Percentiles rank a stretch among this genome's conserved stretches.
phyloP scores from a whole-genome alignment of 2,888 invertebrate species.

The Aphodius sticticus region DNA sequence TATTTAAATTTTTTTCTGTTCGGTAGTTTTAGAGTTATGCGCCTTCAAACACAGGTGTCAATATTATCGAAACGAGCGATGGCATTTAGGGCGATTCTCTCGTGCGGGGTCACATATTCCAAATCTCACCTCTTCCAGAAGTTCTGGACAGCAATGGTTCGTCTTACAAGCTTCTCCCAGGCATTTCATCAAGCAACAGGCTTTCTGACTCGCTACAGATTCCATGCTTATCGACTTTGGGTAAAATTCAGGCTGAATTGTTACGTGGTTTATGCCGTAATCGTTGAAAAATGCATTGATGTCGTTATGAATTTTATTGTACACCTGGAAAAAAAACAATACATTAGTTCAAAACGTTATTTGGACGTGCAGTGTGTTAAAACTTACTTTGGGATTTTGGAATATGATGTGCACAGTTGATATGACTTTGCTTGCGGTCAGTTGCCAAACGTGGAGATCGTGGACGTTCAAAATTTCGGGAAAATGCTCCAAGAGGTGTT shows the following conservation, averaged over 20 bases:
- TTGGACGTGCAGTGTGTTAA: not conserved
- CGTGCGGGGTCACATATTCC: too few relatives aligned
- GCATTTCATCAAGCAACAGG: slow-evolving; percentile 60
- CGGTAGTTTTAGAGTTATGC: too few relatives aligned
- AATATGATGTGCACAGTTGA: slow-evolving; percentile 87
- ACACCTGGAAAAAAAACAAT: slow-evolving; percentile 58
- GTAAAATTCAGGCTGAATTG: slow-evolving; percentile 87
- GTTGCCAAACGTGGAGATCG: slow-evolving; percentile 90
- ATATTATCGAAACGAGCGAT: too few relatives aligned
- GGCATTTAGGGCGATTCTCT: too few relatives aligned
- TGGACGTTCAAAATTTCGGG: slow-evolving; percentile 80
- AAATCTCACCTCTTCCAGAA: not conserved
- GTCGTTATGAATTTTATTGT: slow-evolving; percentile 65
- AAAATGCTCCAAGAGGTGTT: slow-evolving; percentile 70
- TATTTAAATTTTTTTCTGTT: too few relatives aligned
- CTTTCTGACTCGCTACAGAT: slow-evolving; percentile 46
- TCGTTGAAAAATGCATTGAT: slow-evolving; percentile 79
- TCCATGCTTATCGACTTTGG: slow-evolving; percentile 48
- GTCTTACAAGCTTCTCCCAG: slow-evolving; percentile 57
- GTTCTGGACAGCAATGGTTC: slow-evolving; percentile 58
- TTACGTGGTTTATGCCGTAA: slow-evolving; percentile 83
- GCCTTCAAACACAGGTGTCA: too few relatives aligned
- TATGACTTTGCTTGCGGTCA: slow-evolving; percentile 80
- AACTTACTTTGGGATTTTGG: slow-evolving; percentile 66
- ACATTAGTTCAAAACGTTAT: not conserved